phyloP scores from a whole-genome alignment of 2,888 invertebrate genomes.

The Lydus trimaculatus region DNA sequence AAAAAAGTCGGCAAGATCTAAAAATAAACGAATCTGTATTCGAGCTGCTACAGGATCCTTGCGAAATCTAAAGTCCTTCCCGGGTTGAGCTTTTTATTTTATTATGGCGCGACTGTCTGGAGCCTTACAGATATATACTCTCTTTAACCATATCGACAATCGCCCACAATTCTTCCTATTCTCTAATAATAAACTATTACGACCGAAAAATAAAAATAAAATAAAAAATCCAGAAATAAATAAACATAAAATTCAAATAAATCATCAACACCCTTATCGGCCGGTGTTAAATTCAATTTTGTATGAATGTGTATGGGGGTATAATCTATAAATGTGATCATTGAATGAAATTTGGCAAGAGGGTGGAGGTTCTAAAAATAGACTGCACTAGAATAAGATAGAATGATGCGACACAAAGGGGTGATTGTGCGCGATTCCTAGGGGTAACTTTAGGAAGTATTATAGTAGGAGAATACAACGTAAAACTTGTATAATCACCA shows the following conservation, averaged over 20 bases:
- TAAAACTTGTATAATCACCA: neutral
- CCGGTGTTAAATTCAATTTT: too few relatives aligned
- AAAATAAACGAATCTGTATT: neutral
- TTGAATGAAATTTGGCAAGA: slow-evolving; percentile 33
- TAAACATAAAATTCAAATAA: neutral
- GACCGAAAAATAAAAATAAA: too few relatives aligned
- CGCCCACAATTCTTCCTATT: neutral
- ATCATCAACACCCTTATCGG: too few relatives aligned
- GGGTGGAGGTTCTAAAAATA: slow-evolving; percentile 34
- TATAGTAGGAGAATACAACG: slow-evolving; percentile 4
- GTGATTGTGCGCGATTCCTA: neutral
- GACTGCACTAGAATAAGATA: slow-evolving; percentile 22
- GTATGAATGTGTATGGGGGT: slow-evolving; percentile 1
- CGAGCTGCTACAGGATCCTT: neutral
- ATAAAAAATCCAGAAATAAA: neutral
- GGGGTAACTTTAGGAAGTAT: slow-evolving; percentile 2
- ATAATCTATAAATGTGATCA: slow-evolving; percentile 22
- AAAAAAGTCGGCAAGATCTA: neutral
- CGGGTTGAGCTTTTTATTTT: neutral
- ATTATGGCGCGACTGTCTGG: slow-evolving; percentile 14
- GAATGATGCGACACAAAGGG: neutral
- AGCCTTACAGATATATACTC: neutral
- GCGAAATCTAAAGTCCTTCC: neutral
- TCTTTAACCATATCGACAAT: neutral
- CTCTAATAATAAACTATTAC: neutral